Evolutionary conservation across 2,888 invertebrate genomes (phyloP).

Genomic region (Entomobrya multifasciata): DNA sequence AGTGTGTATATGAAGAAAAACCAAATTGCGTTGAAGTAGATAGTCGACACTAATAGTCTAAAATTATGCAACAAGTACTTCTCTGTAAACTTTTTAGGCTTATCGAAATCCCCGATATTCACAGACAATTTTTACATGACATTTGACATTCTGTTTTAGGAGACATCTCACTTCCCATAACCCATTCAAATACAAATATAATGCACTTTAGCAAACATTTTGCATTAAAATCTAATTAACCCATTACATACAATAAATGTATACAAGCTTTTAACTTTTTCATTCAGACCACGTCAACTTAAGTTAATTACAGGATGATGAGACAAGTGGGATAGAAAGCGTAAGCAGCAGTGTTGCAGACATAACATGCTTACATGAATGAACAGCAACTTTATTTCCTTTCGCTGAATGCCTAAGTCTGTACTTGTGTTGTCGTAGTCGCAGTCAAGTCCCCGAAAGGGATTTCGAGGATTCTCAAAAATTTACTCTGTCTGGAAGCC

Average conservation of each 20-base stretch:
- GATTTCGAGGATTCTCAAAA: conserved; percentile 21
- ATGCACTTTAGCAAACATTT: conserved; percentile 37
- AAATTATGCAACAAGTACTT: neutral
- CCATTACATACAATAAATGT: conserved; percentile 60
- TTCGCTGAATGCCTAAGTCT: too few species aligned
- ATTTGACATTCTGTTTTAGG: too few species aligned
- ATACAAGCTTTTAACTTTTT: conserved; percentile 66
- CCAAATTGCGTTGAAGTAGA: too few species aligned
- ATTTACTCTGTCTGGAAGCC: neutral
- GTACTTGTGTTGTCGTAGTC: conserved; percentile 9
- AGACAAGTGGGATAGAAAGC: neutral
- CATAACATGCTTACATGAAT: neutral
- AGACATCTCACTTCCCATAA: too few species aligned
- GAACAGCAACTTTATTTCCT: conserved; percentile 17
- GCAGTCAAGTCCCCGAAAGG: conserved; percentile 51
- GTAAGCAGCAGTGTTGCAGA: neutral
- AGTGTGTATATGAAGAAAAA: neutral
- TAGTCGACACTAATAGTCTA: conserved; percentile 3
- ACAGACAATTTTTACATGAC: conserved; percentile 5
- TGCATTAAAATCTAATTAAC: conserved; percentile 66
- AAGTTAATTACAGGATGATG: conserved; percentile 51
- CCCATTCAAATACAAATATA: neutral
- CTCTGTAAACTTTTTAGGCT: neutral
- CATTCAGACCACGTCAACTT: conserved; percentile 57
- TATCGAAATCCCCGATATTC: neutral